Conservation (phyloP, 2,888 invertebrate species). For the Plagiodera versicolora region DNA sequence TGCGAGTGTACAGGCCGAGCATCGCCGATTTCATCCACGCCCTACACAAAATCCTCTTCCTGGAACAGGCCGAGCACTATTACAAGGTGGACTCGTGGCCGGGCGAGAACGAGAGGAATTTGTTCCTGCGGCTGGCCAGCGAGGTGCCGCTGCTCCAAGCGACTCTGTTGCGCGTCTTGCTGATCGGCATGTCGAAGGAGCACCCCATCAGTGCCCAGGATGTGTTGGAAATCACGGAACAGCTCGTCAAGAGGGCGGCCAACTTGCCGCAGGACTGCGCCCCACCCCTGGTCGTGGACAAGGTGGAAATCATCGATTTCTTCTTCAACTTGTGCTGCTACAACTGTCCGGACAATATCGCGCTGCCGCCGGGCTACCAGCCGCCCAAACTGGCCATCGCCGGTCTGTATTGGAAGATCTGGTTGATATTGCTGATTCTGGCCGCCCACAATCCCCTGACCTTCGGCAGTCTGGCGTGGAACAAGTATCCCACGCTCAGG, state of each 20-base stretch:
- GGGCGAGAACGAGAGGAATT: slow-evolving; percentile 82
- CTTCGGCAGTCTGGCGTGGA: slow-evolving; percentile 86
- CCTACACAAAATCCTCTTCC: slow-evolving; percentile 76
- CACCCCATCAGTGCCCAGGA: slow-evolving; percentile 80
- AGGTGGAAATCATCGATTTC: slow-evolving; percentile 84
- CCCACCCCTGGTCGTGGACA: slow-evolving; percentile 73
- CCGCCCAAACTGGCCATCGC: slow-evolving; percentile 89
- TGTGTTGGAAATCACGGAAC: slow-evolving; percentile 83
- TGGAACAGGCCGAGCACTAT: slow-evolving; percentile 79
- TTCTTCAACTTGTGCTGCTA: slow-evolving; percentile 90
- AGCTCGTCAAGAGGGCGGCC: slow-evolving; percentile 82
- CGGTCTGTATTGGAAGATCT: slow-evolving; percentile 93
- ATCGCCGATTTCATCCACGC: slow-evolving; percentile 75
- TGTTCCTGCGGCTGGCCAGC: slow-evolving; percentile 77
- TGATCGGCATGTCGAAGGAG: slow-evolving; percentile 76
- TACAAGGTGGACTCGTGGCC: slow-evolving; percentile 60
- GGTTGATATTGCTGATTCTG: slow-evolving; percentile 83
- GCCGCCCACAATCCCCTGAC: slow-evolving; percentile 90
- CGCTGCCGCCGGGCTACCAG: slow-evolving; percentile 76
- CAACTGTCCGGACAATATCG: slow-evolving; percentile 90
- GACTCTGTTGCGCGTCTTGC: slow-evolving; percentile 77
- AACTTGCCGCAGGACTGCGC: slow-evolving; percentile 72
- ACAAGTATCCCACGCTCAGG: slow-evolving; percentile 86
- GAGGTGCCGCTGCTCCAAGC: slow-evolving; percentile 89
- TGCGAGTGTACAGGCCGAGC: slow-evolving; percentile 68